Conservation (phyloP, 2,113 vertebrate species). For the Rostratula benghalensis region DNA sequence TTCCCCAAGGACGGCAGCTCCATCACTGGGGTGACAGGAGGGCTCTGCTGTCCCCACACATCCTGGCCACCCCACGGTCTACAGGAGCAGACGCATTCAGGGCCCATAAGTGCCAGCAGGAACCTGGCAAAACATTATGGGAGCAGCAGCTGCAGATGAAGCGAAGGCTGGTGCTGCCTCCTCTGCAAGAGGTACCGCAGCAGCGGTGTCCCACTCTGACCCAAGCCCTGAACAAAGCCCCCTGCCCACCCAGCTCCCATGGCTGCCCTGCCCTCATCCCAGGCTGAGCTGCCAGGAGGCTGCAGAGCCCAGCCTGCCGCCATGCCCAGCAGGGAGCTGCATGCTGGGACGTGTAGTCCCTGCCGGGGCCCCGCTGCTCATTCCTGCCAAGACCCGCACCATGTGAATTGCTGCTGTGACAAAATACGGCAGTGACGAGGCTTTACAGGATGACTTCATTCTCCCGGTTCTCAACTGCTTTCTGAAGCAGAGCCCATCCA, state of each 20-base stretch:
- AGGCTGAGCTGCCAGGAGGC: neutral
- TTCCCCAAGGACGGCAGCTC: neutral
- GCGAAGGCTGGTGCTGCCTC: accelerated
- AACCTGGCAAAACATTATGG: accelerated
- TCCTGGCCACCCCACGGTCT: neutral
- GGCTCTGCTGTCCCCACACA: neutral
- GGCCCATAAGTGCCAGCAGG: accelerated
- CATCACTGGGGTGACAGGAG: neutral
- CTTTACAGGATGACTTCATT: neutral
- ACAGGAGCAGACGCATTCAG: accelerated
- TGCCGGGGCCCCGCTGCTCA: neutral
- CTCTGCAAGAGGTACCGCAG: neutral
- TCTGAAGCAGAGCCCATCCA: neutral
- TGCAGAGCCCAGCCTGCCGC: neutral
- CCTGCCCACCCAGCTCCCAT: neutral
- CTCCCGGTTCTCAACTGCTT: neutral
- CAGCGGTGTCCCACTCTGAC: accelerated
- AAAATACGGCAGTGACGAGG: neutral
- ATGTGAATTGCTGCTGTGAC: neutral
- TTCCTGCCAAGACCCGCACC: neutral
- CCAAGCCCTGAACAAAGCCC: accelerated
- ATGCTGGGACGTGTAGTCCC: neutral
- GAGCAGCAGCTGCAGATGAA: neutral
- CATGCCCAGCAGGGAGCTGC: neutral
- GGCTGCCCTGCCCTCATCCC: neutral